Evolutionary conservation across 2,888 invertebrate species (phyloP).

Genomic region (Dryobota labecula): DNA sequence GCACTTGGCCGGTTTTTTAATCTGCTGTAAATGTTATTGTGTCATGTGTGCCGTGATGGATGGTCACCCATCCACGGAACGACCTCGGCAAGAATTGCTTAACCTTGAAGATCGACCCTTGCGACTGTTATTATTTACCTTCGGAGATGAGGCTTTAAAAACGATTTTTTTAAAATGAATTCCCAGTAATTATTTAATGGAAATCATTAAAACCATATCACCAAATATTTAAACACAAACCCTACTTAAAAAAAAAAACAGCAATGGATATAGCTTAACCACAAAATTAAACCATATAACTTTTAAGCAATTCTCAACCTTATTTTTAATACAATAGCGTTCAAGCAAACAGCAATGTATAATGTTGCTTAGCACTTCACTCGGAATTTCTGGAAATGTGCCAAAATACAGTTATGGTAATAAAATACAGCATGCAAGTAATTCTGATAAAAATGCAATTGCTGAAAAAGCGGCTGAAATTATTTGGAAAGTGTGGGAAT

Average conservation of each 20-base stretch:
- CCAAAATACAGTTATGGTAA: conserved; percentile 56
- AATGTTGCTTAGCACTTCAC: conserved; percentile 1
- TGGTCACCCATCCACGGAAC: too few species aligned
- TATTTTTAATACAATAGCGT: fast-evolving
- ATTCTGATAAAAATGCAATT: conserved; percentile 38
- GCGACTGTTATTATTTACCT: too few species aligned
- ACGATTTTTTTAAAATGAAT: too few species aligned
- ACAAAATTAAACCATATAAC: not conserved
- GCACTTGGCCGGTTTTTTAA: too few species aligned
- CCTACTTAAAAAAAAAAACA: conserved; percentile 20
- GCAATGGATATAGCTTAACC: not conserved
- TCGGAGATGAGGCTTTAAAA: too few species aligned
- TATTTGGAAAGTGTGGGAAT: not conserved
- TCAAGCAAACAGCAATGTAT: not conserved
- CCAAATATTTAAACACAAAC: conserved; percentile 11
- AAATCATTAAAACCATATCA: not conserved
- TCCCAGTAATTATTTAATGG: too few species aligned
- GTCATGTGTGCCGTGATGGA: too few species aligned
- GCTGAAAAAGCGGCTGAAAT: conserved; percentile 11
- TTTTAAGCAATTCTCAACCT: not conserved
- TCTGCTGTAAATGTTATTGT: too few species aligned
- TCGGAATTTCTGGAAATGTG: conserved; percentile 38
- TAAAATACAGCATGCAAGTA: conserved; percentile 41
- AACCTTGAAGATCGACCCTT: too few species aligned
- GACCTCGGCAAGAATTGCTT: too few species aligned